A percentile compares a stretch with the other conserved stretches of the same genome.
Conservation (phyloP, 2,797 vertebrate species). For the Psittacula echo region DNA sequence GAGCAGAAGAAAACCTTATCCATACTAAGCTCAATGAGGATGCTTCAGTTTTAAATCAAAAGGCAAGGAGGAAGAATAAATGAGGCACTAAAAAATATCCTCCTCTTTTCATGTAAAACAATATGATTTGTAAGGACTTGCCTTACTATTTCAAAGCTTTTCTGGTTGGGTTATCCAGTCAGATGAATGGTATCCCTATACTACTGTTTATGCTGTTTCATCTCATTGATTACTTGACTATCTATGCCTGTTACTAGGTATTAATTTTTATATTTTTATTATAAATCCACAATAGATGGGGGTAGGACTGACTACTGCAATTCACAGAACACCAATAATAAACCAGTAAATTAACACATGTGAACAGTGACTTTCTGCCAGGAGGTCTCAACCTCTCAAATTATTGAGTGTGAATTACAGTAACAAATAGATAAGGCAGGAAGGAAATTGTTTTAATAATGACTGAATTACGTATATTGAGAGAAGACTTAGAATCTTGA, state of each 20-base stretch:
- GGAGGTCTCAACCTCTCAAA: constrained; percentile 5
- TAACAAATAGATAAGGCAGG: constrained; percentile 40
- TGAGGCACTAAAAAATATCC: neutral
- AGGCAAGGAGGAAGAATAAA: neutral
- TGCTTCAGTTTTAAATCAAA: neutral
- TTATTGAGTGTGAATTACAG: constrained; percentile 15
- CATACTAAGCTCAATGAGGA: neutral
- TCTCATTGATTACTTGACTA: neutral
- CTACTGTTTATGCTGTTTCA: neutral
- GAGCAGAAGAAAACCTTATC: neutral
- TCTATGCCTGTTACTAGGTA: neutral
- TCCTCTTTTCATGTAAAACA: neutral
- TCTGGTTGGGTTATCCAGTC: neutral
- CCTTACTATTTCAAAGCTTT: neutral
- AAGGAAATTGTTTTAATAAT: constrained; percentile 47
- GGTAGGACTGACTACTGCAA: neutral
- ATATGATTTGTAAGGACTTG: neutral
- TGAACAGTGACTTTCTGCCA: constrained; percentile 27
- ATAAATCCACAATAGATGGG: neutral
- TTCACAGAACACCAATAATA: neutral
- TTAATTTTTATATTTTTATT: neutral
- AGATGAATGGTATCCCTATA: neutral
- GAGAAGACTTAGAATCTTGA: neutral
- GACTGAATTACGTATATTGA: constrained; percentile 2
- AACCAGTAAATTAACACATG: constrained; percentile 18